These are phyloP conservation scores for Nibea coibor DNA, from an alignment of 2,113 vertebrate species.

Conservation along the genomic window DNA sequence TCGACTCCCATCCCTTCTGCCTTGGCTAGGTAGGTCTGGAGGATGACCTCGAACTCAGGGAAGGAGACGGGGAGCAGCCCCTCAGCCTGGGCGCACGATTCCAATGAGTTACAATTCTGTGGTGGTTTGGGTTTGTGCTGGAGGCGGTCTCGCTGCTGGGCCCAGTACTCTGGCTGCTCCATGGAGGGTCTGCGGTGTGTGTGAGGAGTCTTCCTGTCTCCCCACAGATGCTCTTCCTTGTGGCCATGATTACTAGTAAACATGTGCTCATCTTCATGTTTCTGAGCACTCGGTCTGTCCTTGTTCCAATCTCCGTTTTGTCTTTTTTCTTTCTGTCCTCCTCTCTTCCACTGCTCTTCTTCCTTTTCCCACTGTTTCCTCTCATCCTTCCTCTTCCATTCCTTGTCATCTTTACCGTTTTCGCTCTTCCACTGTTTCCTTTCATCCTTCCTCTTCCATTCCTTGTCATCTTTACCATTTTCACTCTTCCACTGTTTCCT, in stretches of 20 bases:
- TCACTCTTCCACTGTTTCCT: conserved; percentile 45
- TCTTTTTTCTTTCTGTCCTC: conserved; percentile 23
- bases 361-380: conserved; percentile 20
- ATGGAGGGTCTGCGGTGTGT: conserved; percentile 40
- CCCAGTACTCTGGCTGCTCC: conserved; percentile 74
- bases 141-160: conserved; percentile 64
- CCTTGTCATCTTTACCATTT: conserved; percentile 25
- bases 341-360: conserved; percentile 23
- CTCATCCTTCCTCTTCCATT: conserved; percentile 33
- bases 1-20: conserved; percentile 66
- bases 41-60: conserved; percentile 82
- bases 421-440: conserved; percentile 39
- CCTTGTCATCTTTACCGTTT: conserved; percentile 29
- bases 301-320: conserved; percentile 34
- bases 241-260: conserved; percentile 7
- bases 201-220: conserved; percentile 36
- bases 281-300: conserved; percentile 13
- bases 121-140: conserved; percentile 75
- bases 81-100: conserved; percentile 87
- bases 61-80: conserved; percentile 84
- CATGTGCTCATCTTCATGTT: conserved; percentile 33
- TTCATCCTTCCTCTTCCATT: conserved; percentile 40
- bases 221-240: conserved; percentile 45
- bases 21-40: conserved; percentile 84
- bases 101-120: conserved; percentile 79